Evolutionary conservation across 2,888 invertebrate species (phyloP).

Genomic region (Dasypolia templi): DNA sequence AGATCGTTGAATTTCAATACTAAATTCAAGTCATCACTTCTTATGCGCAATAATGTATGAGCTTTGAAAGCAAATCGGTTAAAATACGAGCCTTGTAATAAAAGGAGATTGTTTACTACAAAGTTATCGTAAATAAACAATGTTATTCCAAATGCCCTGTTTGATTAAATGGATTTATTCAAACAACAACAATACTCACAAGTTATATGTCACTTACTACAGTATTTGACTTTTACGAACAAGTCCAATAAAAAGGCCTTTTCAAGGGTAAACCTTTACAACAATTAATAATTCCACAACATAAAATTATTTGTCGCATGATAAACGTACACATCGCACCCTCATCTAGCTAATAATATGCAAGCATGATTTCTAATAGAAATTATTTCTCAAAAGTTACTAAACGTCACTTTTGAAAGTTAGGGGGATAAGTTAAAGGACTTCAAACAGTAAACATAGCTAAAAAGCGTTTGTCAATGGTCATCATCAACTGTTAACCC

Average conservation of each 20-base stretch:
- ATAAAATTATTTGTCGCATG: slow-evolving; percentile 9
- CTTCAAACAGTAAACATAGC: slow-evolving; percentile 35
- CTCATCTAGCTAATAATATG: slow-evolving; percentile 21
- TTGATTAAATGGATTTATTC: slow-evolving; percentile 36
- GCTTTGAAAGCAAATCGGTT: slow-evolving; percentile 51
- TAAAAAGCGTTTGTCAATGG: slow-evolving; percentile 42
- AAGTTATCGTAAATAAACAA: slow-evolving; percentile 42
- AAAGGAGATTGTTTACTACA: slow-evolving; percentile 38
- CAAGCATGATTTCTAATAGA: slow-evolving; percentile 51
- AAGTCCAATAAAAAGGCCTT: slow-evolving; percentile 14
- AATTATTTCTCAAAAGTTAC: slow-evolving; percentile 39
- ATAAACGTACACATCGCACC: slow-evolving; percentile 8
- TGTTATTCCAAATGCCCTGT: slow-evolving; percentile 37
- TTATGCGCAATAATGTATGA: slow-evolving; percentile 55
- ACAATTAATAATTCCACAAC: slow-evolving; percentile 9
- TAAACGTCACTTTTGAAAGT: slow-evolving; percentile 45
- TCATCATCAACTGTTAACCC: slow-evolving; percentile 44
- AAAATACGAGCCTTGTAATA: slow-evolving; percentile 38
- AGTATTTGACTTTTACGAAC: slow-evolving; percentile 30
- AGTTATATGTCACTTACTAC: slow-evolving; percentile 21
- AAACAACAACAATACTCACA: slow-evolving; percentile 17
- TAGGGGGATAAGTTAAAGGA: slow-evolving; percentile 48
- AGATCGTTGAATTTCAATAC: slow-evolving; percentile 62
- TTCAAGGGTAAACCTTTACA: slow-evolving; percentile 27
- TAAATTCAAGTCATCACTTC: slow-evolving; percentile 58